phyloP scores from a whole-genome alignment of 1,140 invertebrate genomes.

The Cepaea nemoralis region DNA sequence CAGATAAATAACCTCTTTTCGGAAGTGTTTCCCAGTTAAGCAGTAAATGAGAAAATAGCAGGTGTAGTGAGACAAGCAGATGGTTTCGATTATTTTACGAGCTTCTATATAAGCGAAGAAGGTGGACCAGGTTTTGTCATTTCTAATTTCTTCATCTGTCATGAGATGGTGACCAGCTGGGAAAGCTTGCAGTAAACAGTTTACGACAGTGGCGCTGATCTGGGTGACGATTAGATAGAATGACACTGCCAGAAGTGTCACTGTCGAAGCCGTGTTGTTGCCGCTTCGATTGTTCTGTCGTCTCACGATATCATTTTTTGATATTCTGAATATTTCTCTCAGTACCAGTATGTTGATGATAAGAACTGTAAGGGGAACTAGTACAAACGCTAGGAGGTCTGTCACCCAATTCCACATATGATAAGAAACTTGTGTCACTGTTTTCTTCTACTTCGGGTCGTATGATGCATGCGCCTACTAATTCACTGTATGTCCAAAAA shows the following conservation, averaged over 20 bases:
- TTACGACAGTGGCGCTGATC: constrained; percentile 59
- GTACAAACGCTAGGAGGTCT: constrained; percentile 57
- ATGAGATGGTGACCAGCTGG: constrained; percentile 37
- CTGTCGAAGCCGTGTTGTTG: constrained; percentile 56
- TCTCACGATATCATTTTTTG: constrained; percentile 44
- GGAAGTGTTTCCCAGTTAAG: constrained; percentile 62
- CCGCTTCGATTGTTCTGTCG: constrained; percentile 38
- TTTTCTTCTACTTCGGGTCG: constrained; percentile 47
- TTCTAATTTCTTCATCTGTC: constrained; percentile 45
- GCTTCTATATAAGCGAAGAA: constrained; percentile 58
- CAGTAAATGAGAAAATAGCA: constrained; percentile 66
- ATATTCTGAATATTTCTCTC: constrained; percentile 54
- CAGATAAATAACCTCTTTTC: constrained; percentile 55
- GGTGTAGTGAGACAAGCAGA: constrained; percentile 66
- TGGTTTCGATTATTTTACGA: constrained; percentile 58
- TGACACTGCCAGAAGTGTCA: constrained; percentile 61
- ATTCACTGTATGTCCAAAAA: constrained; percentile 58
- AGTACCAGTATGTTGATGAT: constrained; percentile 62
- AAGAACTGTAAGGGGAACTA: constrained; percentile 59
- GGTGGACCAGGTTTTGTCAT: constrained; percentile 53
- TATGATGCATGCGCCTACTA: constrained; percentile 47
- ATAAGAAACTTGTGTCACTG: constrained; percentile 52
- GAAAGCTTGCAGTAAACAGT: constrained; percentile 48
- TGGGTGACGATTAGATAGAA: constrained; percentile 65
- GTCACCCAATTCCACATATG: constrained; percentile 57